A percentile compares a stretch with the other conserved stretches of the same genome.
Evolutionary conservation across 2,888 invertebrate genomes (phyloP).

Genomic region (Stenchaetothrips biformis): DNA sequence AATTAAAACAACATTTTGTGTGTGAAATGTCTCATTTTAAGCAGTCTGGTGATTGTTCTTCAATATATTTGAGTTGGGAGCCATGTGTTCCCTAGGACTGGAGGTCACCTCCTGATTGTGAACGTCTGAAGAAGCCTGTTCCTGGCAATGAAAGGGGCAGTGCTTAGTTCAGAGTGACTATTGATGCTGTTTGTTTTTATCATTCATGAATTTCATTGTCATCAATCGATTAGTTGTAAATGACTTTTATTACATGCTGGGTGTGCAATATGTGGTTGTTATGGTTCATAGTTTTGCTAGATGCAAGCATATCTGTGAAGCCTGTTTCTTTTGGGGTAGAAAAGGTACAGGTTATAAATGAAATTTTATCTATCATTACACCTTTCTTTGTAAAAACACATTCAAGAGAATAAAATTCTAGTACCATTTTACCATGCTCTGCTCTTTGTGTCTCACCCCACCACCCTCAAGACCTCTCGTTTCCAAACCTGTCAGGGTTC

Average conservation of each 20-base stretch:
- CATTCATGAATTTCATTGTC: background rate
- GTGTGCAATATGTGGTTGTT: slow-evolving; percentile 12
- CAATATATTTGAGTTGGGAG: too few relatives aligned
- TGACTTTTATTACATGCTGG: background rate
- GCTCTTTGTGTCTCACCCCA: background rate
- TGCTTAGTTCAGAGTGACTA: background rate
- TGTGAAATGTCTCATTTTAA: background rate
- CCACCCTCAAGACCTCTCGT: background rate
- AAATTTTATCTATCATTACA: background rate
- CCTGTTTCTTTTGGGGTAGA: background rate
- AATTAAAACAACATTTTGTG: background rate
- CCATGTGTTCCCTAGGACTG: background rate
- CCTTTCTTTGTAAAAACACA: slow-evolving; percentile 3
- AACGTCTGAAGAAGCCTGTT: background rate
- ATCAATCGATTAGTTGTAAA: background rate
- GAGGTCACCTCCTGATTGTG: background rate
- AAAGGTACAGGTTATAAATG: background rate
- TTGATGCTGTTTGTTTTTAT: background rate
- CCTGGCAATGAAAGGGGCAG: background rate
- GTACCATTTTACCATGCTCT: background rate
- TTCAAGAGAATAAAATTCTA: background rate
- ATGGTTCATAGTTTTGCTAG: background rate
- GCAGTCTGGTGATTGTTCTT: background rate
- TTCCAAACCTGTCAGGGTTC: background rate
- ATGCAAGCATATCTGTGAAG: background rate